Evolutionary conservation across 2,888 invertebrate genomes (phyloP).

Genomic region (Agrotis exclamationis): DNA sequence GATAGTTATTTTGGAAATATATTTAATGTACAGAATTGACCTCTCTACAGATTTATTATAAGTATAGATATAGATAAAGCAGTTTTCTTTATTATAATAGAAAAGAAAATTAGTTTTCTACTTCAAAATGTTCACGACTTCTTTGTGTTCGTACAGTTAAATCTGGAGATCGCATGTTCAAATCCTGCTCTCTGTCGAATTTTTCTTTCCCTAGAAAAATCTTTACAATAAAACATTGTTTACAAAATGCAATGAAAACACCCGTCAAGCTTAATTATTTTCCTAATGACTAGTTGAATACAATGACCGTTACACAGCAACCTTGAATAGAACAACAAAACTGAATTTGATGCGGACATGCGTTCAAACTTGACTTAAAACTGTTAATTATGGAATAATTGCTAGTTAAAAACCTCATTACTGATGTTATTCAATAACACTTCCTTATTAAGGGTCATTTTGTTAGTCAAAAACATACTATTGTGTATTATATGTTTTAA

Average conservation of each 20-base stretch:
- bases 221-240: constrained; percentile 5
- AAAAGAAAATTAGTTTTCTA: too few species aligned
- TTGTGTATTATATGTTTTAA: constrained; percentile 31
- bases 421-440: constrained; percentile 44
- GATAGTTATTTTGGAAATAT: too few species aligned
- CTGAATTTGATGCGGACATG: constrained; percentile 48
- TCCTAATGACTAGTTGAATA: constrained; percentile 44
- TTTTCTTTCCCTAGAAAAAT: neutral
- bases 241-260: constrained; percentile 21
- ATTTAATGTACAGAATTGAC: too few species aligned
- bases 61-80: too few species aligned
- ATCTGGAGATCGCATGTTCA: too few species aligned
- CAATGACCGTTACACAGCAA: constrained; percentile 39
- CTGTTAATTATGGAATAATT: constrained; percentile 62
- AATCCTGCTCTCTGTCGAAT: neutral
- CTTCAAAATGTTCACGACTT: too few species aligned
- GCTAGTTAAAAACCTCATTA: constrained; percentile 59
- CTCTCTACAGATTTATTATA: too few species aligned
- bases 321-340: constrained; percentile 58
- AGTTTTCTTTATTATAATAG: too few species aligned
- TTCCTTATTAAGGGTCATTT: constrained; percentile 56
- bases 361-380: constrained; percentile 35
- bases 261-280: constrained; percentile 39
- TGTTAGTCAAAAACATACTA: constrained; percentile 25
- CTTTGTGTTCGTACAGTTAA: too few species aligned